phyloP scores from a whole-genome alignment of 2,888 invertebrate genomes.

The Syritta pipiens region DNA sequence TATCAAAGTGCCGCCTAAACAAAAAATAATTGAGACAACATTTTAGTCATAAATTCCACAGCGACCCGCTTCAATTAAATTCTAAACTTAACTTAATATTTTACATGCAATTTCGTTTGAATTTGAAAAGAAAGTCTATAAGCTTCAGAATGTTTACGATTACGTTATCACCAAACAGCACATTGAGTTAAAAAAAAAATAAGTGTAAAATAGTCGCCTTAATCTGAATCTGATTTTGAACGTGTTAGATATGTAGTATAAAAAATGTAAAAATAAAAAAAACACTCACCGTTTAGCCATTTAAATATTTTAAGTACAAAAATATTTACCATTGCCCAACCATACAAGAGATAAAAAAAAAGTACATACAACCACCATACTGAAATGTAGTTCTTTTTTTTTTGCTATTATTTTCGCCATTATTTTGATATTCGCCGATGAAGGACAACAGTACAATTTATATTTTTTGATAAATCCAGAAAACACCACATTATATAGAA shows the following conservation, averaged over 20 bases:
- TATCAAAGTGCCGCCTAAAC: slow-evolving; percentile 82
- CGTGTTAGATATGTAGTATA: slow-evolving; percentile 56
- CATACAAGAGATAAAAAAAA: slow-evolving; percentile 72
- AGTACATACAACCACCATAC: slow-evolving; percentile 66
- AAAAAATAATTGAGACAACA: neutral
- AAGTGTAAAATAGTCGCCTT: slow-evolving; percentile 42
- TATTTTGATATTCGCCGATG: slow-evolving; percentile 37
- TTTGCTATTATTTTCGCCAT: slow-evolving; percentile 38
- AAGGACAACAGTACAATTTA: slow-evolving; percentile 64
- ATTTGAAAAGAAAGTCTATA: slow-evolving; percentile 28
- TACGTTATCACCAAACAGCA: slow-evolving; percentile 51
- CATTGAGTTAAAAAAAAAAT: slow-evolving; percentile 49
- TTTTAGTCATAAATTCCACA: no score
- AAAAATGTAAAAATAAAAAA: slow-evolving; percentile 68
- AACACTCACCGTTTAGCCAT: slow-evolving; percentile 80
- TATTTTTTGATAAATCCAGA: slow-evolving; percentile 29
- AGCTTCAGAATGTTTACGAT: slow-evolving; percentile 38
- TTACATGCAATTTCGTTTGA: slow-evolving; percentile 34
- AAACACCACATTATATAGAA: slow-evolving; percentile 59
- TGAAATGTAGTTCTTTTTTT: slow-evolving; percentile 57
- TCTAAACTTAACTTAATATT: no score
- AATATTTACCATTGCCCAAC: slow-evolving; percentile 77
- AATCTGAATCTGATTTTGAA: slow-evolving; percentile 17
- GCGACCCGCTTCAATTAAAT: no score
- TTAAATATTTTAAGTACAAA: slow-evolving; percentile 71